Base-by-base conservation (phyloP, 2,113 vertebrate genomes). In the Maccullochella peelii region DNA sequence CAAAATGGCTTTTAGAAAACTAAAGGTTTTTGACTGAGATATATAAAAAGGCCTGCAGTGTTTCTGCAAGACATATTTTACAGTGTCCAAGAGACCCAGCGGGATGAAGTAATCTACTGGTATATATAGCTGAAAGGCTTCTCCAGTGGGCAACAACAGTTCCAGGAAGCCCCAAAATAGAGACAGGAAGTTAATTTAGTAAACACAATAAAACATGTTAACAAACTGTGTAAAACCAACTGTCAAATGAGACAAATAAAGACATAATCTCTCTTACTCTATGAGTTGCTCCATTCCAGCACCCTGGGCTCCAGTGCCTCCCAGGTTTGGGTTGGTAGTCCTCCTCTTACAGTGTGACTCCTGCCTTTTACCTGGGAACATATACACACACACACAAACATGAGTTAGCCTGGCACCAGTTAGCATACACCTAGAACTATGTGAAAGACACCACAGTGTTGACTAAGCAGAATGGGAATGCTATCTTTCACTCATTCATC, bases 241-340 rank as follows among this genome's bases (percentile, higher is more conserved):
- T 54, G 78, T 54, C 54, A 71, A 57, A 69, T 14, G 40, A 58
- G 25, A 66, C n/a, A 57, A 85, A 84, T 82, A 77, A 73, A 74
- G 67, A 55, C 55, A 36, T 33, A 4, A 59, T 79, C 12, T 42
- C 5, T 78, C 94, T 94, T 92, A 95, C 94, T 90, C 93, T 63
- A 92, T 69, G 66, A 95, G 89, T 27, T 93, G 89, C 61, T 95
- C 94, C 94, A 95, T 95, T 85, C 84, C 93, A 84, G 91, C 77
- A 86, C 90, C 90, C 77, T 42, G 82, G 73, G 84, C 86, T 79
- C 76, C 52, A 6, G 50, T 5, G 67, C 47, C 75, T 87, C 85
- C 88, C 86, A 67, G 83, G 77, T 77, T 91, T 62, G 76, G 47
- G 27, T 81, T 67, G 52, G 21, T 47, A 5, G 74, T 74, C 78